Evolutionary conservation across 2,113 vertebrate genomes (phyloP).

Genomic region (Anolis sagrei): DNA sequence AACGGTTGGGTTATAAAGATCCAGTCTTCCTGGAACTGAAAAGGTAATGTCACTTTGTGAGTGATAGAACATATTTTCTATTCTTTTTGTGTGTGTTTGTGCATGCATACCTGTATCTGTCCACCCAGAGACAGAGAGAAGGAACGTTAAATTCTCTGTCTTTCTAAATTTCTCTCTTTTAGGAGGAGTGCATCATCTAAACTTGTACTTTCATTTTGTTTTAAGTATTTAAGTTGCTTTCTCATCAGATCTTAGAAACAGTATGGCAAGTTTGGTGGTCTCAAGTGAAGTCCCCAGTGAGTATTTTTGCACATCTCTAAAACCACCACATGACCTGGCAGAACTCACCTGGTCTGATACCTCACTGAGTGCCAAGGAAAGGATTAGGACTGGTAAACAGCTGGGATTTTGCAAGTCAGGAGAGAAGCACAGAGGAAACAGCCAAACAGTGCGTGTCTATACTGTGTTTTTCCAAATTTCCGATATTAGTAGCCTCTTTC

Average conservation of each 20-base stretch:
- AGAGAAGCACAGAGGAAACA: slow-evolving; percentile 5
- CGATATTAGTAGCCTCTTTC: slow-evolving; percentile 30
- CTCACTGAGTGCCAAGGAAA: slow-evolving; percentile 15
- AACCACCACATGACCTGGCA: slow-evolving; percentile 21
- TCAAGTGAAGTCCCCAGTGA: slow-evolving; percentile 24
- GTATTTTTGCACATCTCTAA: slow-evolving; percentile 15
- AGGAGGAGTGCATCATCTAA: neutral
- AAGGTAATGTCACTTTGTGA: neutral
- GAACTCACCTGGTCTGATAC: slow-evolving; percentile 13
- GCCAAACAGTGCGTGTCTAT: slow-evolving; percentile 21
- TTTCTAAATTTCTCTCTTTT: neutral
- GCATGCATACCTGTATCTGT: too few relatives aligned
- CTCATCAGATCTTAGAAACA: slow-evolving; percentile 15
- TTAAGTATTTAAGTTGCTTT: slow-evolving; percentile 26
- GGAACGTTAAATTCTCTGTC: too few relatives aligned
- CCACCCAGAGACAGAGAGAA: too few relatives aligned
- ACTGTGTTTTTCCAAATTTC: neutral
- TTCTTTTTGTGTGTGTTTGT: neutral
- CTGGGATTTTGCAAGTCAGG: slow-evolving; percentile 16
- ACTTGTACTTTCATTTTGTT: neutral
- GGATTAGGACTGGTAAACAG: slow-evolving; percentile 32
- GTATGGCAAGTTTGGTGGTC: slow-evolving; percentile 19
- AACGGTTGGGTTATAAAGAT: neutral
- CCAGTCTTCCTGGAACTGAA: neutral
- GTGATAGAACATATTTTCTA: neutral